Conservation (phyloP, 2,888 invertebrate species). For the Cryptocheilus praepositus region DNA sequence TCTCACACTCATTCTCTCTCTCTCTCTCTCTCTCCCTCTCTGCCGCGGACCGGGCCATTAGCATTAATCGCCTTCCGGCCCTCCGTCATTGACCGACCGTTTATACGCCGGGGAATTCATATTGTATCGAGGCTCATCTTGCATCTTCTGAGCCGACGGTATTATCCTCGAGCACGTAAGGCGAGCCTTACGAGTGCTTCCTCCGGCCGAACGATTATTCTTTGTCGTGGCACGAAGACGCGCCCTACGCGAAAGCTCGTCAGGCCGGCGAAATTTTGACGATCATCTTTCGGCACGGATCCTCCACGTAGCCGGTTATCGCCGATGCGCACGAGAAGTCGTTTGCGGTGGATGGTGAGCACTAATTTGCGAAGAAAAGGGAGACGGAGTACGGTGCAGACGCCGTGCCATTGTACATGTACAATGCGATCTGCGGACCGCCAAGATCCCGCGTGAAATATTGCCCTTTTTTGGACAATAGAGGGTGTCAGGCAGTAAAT, state of each 20-base stretch:
- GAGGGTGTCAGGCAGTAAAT: too few species aligned
- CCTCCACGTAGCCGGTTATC: too few species aligned
- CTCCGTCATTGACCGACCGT: constrained; percentile 58
- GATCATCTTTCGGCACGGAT: too few species aligned
- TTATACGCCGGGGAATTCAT: constrained; percentile 57
- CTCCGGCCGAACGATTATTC: constrained; percentile 42
- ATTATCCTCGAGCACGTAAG: constrained; percentile 60
- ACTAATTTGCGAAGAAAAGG: too few species aligned
- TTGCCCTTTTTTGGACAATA: too few species aligned
- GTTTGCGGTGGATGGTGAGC: too few species aligned
- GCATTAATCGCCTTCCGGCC: constrained; percentile 66
- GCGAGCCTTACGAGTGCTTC: constrained; percentile 35
- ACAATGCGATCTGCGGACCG: too few species aligned
- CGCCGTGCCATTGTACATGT: too few species aligned
- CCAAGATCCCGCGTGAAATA: too few species aligned
- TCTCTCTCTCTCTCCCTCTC: constrained; percentile 49
- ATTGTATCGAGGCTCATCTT: constrained; percentile 56
- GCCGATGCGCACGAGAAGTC: too few species aligned
- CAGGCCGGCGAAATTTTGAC: background rate
- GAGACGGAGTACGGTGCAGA: too few species aligned
- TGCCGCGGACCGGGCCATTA: constrained; percentile 50
- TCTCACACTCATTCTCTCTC: constrained; percentile 47
- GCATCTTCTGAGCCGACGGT: constrained; percentile 53
- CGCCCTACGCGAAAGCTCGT: too few species aligned
- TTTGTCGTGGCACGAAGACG: constrained; percentile 31